These are phyloP conservation scores for Epinephelus lanceolatus DNA, from an alignment of 2,113 vertebrate species.

Conservation along the genomic window DNA sequence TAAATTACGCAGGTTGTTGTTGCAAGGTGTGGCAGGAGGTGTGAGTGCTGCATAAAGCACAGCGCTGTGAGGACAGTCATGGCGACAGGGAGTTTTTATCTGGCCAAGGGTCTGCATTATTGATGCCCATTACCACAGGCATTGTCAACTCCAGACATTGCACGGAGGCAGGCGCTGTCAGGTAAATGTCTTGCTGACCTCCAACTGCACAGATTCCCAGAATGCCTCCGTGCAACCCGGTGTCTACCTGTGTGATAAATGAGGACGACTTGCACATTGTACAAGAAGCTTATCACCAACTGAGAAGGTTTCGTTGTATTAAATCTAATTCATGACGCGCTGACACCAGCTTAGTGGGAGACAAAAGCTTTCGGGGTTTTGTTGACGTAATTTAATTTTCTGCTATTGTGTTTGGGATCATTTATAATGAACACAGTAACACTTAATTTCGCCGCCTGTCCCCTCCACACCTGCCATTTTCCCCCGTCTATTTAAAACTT, in stretches of 20 bases:
- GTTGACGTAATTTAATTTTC: slow-evolving; percentile 52
- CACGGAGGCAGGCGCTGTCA: slow-evolving; percentile 70
- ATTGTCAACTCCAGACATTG: slow-evolving; percentile 70
- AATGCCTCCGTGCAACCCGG: slow-evolving; percentile 55
- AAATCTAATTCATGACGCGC: slow-evolving; percentile 56
- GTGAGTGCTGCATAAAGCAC: slow-evolving; percentile 34
- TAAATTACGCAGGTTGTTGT: slow-evolving; percentile 35
- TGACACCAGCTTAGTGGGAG: slow-evolving; percentile 41
- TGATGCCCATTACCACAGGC: slow-evolving; percentile 81
- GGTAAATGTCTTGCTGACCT: slow-evolving; percentile 76
- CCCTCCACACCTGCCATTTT: slow-evolving; percentile 15
- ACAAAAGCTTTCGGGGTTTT: slow-evolving; percentile 44
- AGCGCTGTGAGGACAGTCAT: slow-evolving; percentile 42
- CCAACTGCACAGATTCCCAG: slow-evolving; percentile 60
- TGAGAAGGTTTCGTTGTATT: slow-evolving; percentile 64
- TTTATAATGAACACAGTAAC: slow-evolving; percentile 43
- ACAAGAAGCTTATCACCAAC: slow-evolving; percentile 59
- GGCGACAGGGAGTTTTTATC: slow-evolving; percentile 68
- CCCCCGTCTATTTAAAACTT: slow-evolving; percentile 46
- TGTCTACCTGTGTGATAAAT: slow-evolving; percentile 76
- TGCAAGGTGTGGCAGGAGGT: slow-evolving; percentile 18
- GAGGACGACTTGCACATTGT: slow-evolving; percentile 56
- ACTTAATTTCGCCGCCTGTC: slow-evolving; percentile 32
- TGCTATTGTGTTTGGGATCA: slow-evolving; percentile 38
- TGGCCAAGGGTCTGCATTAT: slow-evolving; percentile 77